Evolutionary conservation across 2,888 invertebrate species (phyloP), one percentile per base, ranked within the genome.

Genomic region (Cybosia mesomella): DNA sequence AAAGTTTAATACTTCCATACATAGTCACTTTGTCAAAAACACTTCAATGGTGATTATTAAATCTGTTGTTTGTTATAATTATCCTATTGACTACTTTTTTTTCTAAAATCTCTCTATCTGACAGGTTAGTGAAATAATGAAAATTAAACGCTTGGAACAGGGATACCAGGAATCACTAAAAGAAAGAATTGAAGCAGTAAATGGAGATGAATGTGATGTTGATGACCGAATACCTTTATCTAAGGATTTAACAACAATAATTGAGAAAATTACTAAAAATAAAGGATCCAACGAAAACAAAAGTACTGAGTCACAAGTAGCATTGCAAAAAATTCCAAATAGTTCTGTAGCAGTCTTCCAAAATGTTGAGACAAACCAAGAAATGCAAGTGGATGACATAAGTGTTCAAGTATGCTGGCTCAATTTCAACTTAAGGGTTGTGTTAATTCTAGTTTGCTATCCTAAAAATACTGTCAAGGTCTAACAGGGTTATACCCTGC

Each of bases 341-440:
- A 96, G 95, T 78, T 90, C 94, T 59, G 95, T 94, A 53, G 97
- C 96, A 34, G 96, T 97, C 0, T 97, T 96, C 87, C 97, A 97
- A 90, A 97, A 96, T 69, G 83, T 96, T 69, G 83, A 89, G 53
- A 70, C 77, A 75, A 67, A 81, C 67, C 83, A 85, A 76, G 85
- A 89, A 69, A 87, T 81, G 78, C 87, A 90, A 58, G 84, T 87
- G 36, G 91, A 93, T 76, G 92, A 91, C 77, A 97, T 97, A 91
- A 96, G 95, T 83, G 91, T 93, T 22, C 96, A 97, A 91, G 96
- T 96, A 91, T 64, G 58, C 67, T 39, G 36, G 15, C 9, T 57
- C 54, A 55, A 22, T 43, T 43, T 49, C n/a, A 9, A 49, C 9
- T n/a, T 49, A 10, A 34, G 8, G 8, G 8, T 34, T 10, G 10